Base-by-base conservation (phyloP, 2,888 invertebrate species). In the Dastarcus helophoroides region DNA sequence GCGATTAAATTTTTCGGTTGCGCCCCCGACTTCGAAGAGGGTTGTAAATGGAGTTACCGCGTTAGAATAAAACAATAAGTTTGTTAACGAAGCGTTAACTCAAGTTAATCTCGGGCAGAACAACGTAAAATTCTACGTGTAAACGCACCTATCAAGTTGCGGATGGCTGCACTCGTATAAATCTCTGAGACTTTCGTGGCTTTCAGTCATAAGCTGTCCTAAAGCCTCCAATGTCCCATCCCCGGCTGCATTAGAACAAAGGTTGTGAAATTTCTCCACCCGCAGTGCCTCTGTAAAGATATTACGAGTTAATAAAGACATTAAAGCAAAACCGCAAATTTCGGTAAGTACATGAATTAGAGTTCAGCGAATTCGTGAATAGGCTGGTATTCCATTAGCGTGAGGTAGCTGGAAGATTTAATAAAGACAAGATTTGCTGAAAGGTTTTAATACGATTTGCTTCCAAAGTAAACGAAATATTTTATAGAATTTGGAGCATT, bases 81-180 rank as follows among this genome's bases (percentile, higher is more conserved):
- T 19, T 19, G 7, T 19, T n/a, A n/a, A n/a, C n/a, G n/a, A n/a
- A n/a, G n/a, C n/a, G n/a, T n/a, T n/a, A n/a, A n/a, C n/a, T n/a
- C n/a, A n/a, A n/a, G n/a, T n/a, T n/a, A n/a, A n/a, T n/a, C n/a
- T n/a, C n/a, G n/a, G n/a, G n/a, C n/a, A n/a, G n/a, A n/a, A n/a
- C n/a, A n/a, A n/a, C n/a, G n/a, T n/a, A n/a, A n/a, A n/a, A n/a
- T n/a, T n/a, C n/a, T n/a, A n/a, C n/a, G n/a, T n/a, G n/a, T n/a
- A 17, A 9, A 26, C 22, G 26, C 33, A 42, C 46, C 37, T 64
- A 58, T 98, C 93, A 42, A 97, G 67, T 48, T 81, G 76, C 2
- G 77, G 71, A 64, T 93, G 90, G 33, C 94, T 94, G 61, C 97
- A 97, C 57, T 97, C 88, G 59, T 93, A 98, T 3, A 85, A 64